Percentiles rank a stretch among this genome's conserved stretches.
Conservation (phyloP, 2,113 vertebrate genomes). For the Brachypteracias leptosomus region DNA sequence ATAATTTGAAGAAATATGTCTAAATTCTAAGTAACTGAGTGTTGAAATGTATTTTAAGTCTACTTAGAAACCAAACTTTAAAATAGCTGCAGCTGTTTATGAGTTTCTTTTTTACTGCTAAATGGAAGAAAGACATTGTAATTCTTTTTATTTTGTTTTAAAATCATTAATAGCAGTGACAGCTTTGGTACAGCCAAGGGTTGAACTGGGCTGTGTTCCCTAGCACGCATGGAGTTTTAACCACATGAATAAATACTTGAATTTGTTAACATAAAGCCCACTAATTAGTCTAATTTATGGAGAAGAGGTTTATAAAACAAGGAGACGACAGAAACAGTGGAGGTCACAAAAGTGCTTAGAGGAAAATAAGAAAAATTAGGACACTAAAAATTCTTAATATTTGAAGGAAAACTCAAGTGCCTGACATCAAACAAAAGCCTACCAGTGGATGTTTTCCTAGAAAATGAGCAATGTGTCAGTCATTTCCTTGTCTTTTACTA, state of each 20-base stretch:
- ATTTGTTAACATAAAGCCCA: neutral
- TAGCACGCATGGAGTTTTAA: neutral
- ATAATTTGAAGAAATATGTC: neutral
- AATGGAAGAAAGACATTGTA: neutral
- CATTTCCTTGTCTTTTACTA: neutral
- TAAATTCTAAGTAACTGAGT: neutral
- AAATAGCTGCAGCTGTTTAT: neutral
- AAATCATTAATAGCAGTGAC: neutral
- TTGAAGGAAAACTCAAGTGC: neutral
- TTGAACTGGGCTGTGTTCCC: neutral
- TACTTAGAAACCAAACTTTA: neutral
- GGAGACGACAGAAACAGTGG: neutral
- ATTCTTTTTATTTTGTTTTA: slow-evolving; percentile 1
- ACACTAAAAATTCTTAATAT: neutral
- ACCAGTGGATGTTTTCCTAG: neutral
- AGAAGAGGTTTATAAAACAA: neutral
- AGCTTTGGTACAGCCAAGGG: neutral
- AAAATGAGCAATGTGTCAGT: neutral
- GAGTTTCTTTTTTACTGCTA: neutral
- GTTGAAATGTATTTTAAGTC: neutral
- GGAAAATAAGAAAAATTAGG: neutral
- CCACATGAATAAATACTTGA: neutral
- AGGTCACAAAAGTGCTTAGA: neutral
- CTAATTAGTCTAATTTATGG: neutral
- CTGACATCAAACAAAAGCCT: neutral